phyloP scores from a whole-genome alignment of 2,797 vertebrate species.

The Halcyon badia region DNA sequence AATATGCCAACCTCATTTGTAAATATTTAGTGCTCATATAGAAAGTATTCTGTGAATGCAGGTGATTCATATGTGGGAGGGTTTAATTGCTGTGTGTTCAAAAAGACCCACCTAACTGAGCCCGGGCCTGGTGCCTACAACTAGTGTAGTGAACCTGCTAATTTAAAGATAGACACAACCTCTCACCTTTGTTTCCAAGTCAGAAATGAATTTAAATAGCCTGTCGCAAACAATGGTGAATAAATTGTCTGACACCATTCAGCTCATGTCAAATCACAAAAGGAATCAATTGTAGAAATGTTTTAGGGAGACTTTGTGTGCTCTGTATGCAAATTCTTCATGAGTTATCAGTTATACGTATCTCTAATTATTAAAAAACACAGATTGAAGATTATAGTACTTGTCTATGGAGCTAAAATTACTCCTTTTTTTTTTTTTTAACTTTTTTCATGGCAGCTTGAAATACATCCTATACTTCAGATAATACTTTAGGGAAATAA shows the following conservation, averaged over 20 bases:
- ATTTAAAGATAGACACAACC: rapidly evolving
- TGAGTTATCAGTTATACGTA: not conserved
- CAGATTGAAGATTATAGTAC: not conserved
- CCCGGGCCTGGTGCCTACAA: not conserved
- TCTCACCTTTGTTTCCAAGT: not conserved
- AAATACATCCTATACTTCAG: not conserved
- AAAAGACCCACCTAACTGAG: slow-evolving; percentile 49
- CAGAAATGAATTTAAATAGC: not conserved
- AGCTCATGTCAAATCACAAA: not conserved
- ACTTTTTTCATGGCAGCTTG: not conserved
- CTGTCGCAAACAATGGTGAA: not conserved
- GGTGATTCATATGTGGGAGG: slow-evolving; percentile 42
- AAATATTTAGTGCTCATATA: slow-evolving; percentile 42
- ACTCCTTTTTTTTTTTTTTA: not conserved
- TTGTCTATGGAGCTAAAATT: not conserved
- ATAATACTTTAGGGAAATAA: not conserved
- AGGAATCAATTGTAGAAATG: not conserved
- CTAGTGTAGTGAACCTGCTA: not conserved
- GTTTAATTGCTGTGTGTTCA: slow-evolving; percentile 30
- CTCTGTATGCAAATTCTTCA: not conserved
- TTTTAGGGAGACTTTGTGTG: not conserved
- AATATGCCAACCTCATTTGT: slow-evolving; percentile 39
- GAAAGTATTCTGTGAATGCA: slow-evolving; percentile 46
- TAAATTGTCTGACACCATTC: not conserved
- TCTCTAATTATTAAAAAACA: not conserved